Evolutionary conservation across 2,888 invertebrate species (phyloP).

Genomic region (Hirtodrosophila cameraria): DNA sequence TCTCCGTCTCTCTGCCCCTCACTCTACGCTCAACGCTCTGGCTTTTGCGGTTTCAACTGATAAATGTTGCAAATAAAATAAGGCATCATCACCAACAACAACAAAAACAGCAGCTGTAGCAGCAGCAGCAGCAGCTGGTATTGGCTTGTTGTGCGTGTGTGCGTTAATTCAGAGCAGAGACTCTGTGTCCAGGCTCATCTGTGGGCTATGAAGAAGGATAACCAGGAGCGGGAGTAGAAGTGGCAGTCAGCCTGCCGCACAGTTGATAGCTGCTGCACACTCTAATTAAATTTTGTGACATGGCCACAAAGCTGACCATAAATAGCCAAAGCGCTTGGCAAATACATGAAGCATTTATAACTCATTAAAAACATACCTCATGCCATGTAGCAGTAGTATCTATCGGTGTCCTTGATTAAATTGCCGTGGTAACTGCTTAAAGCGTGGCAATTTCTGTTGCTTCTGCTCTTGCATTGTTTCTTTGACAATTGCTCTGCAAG

Average conservation of each 20-base stretch:
- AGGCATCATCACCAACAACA: conserved; percentile 43
- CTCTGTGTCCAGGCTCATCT: background rate
- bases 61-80: conserved; percentile 70
- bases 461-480: background rate
- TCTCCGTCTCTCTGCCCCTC: background rate
- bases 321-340: conserved; percentile 60
- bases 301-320: conserved; percentile 69
- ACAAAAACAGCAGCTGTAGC: conserved; percentile 2
- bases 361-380: conserved; percentile 51
- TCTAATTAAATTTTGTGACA: conserved; percentile 71
- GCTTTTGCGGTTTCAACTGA: conserved; percentile 69
- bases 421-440: conserved; percentile 21
- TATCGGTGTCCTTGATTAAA: conserved; percentile 1
- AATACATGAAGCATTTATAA: conserved; percentile 47
- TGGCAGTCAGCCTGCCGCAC: background rate
- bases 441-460: conserved; percentile 1
- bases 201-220: too few relatives aligned
- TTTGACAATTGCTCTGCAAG: conserved; percentile 30
- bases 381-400: conserved; percentile 14
- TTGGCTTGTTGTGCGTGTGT: conserved; percentile 4
- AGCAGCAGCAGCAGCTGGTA: background rate
- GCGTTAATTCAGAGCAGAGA: conserved; percentile 19
- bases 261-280: conserved; percentile 29
- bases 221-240: background rate
- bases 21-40: conserved; percentile 19